phyloP scores from a whole-genome alignment of 2,797 vertebrate genomes.

The Pangasius krempfi region DNA sequence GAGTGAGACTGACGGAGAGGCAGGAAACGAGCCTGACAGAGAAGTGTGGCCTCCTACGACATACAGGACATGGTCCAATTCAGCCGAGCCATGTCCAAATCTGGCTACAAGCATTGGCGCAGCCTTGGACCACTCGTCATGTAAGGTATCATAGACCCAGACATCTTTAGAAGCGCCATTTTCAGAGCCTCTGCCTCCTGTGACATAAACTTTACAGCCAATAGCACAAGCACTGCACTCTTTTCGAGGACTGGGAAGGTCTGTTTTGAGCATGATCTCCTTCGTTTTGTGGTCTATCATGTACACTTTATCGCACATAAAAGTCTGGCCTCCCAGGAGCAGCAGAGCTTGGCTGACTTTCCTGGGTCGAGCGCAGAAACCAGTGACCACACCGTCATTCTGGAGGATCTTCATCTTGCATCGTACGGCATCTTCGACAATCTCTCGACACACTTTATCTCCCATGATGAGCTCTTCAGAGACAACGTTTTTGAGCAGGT shows the following conservation, averaged over 20 bases:
- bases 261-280: slow-evolving; percentile 84
- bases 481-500: slow-evolving; percentile 79
- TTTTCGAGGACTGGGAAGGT: slow-evolving; percentile 85
- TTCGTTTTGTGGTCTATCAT: slow-evolving; percentile 85
- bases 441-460: slow-evolving; percentile 81
- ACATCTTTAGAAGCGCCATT: slow-evolving; percentile 86
- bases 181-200: slow-evolving; percentile 83
- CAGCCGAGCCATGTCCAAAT: slow-evolving; percentile 84
- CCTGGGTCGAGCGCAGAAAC: slow-evolving; percentile 82
- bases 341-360: slow-evolving; percentile 84
- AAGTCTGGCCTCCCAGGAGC: slow-evolving; percentile 84
- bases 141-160: slow-evolving; percentile 86
- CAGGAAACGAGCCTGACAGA: slow-evolving; percentile 80
- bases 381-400: slow-evolving; percentile 83
- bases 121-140: slow-evolving; percentile 87
- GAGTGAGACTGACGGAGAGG: slow-evolving; percentile 85
- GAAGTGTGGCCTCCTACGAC: slow-evolving; percentile 86
- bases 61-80: slow-evolving; percentile 81
- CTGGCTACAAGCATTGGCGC: slow-evolving; percentile 83
- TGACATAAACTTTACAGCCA: slow-evolving; percentile 86
- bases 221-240: slow-evolving; percentile 87
- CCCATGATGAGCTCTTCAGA: slow-evolving; percentile 82
- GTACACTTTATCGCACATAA: slow-evolving; percentile 88
- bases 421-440: slow-evolving; percentile 81
- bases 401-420: slow-evolving; percentile 86